Conservation (phyloP, 2,113 vertebrate genomes). For the Sturnira hondurensis region DNA sequence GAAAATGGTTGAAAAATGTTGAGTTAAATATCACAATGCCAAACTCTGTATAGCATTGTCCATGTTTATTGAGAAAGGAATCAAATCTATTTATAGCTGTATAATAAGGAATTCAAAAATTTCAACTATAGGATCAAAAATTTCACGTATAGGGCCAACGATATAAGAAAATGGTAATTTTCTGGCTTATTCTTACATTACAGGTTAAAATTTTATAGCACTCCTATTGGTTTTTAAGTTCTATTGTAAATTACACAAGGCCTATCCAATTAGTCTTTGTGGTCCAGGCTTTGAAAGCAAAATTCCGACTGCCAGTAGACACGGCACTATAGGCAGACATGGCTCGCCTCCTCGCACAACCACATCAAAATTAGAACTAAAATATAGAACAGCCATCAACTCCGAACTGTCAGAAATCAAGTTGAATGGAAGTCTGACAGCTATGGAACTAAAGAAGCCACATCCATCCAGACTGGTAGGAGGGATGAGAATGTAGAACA, state of each 20-base stretch:
- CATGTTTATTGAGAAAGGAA: neutral
- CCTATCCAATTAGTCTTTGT: neutral
- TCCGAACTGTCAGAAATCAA: too few species aligned
- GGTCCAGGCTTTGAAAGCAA: neutral
- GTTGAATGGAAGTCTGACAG: too few species aligned
- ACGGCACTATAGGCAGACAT: too few species aligned
- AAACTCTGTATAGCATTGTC: neutral
- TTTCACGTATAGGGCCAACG: neutral
- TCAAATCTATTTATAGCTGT: neutral
- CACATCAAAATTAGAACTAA: too few species aligned
- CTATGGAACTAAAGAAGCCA: too few species aligned
- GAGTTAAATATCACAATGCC: neutral
- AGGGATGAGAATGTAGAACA: too few species aligned
- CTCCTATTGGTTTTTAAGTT: neutral
- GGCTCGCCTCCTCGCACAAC: too few species aligned
- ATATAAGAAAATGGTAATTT: neutral
- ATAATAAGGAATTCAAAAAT: slow-evolving; percentile 25
- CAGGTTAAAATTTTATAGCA: neutral
- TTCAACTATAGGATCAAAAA: neutral
- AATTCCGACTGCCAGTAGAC: too few species aligned
- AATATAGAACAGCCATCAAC: too few species aligned
- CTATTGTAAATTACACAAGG: neutral
- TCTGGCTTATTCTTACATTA: neutral
- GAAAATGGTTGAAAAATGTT: neutral
- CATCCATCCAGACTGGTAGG: too few species aligned